Evolutionary conservation across 2,113 vertebrate species (phyloP).

Genomic region (Corvus cornix): DNA sequence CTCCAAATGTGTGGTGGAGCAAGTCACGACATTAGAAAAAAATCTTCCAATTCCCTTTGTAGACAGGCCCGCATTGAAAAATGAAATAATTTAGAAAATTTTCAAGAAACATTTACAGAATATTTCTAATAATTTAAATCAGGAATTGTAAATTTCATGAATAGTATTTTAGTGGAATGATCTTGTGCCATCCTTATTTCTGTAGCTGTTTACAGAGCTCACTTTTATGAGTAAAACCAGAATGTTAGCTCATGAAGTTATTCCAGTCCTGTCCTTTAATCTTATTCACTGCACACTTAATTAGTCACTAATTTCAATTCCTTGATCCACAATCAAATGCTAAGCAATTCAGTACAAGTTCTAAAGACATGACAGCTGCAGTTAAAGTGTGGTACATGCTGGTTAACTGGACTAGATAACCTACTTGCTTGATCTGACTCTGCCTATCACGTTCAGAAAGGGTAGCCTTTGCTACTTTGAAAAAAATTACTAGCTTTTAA

Average conservation of each 20-base stretch:
- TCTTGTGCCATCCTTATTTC: not conserved
- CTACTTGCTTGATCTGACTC: not conserved
- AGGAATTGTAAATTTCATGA: not conserved
- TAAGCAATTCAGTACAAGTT: not conserved
- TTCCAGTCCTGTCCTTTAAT: not conserved
- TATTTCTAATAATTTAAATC: not conserved
- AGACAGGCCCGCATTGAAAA: not conserved
- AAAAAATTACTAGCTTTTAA: not conserved
- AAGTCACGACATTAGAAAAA: not conserved
- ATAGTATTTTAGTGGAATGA: not conserved
- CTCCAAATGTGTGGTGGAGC: not conserved
- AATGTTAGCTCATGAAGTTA: not conserved
- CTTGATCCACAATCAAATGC: not conserved
- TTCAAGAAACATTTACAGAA: fast-evolving
- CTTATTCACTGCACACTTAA: not conserved
- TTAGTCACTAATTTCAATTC: not conserved
- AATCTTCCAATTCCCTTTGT: not conserved
- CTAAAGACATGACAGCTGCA: not conserved
- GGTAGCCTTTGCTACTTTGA: not conserved
- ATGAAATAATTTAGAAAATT: not conserved
- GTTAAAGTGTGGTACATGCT: not conserved
- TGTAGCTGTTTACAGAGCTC: not conserved
- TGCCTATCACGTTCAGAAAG: not conserved
- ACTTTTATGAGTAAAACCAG: not conserved
- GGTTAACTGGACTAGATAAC: not conserved